A percentile compares a stretch with the other conserved stretches of the same genome.
Evolutionary conservation across 2,797 vertebrate genomes (phyloP).

Genomic region (Tadarida brasiliensis): DNA sequence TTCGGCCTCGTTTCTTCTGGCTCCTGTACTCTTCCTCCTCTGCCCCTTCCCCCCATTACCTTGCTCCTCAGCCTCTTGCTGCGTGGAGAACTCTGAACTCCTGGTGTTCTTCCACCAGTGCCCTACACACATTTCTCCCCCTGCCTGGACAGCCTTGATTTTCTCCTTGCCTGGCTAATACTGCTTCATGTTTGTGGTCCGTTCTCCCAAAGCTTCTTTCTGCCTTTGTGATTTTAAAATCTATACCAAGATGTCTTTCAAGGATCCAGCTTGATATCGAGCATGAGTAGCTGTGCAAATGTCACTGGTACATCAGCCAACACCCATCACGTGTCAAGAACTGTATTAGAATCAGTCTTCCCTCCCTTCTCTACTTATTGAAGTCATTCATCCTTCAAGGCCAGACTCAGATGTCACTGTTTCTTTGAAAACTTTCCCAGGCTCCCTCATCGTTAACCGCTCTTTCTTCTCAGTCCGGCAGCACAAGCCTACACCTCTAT

Average conservation of each 20-base stretch:
- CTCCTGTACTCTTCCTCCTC: too few species aligned
- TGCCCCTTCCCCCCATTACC: fast-evolving
- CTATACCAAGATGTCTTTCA: not conserved
- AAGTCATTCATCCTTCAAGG: not conserved
- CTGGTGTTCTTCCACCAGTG: not conserved
- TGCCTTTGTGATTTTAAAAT: conserved; percentile 19
- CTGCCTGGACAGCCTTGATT: not conserved
- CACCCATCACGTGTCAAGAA: not conserved
- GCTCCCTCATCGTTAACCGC: not conserved
- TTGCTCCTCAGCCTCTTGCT: not conserved
- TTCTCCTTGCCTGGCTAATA: not conserved
- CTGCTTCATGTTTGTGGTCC: not conserved
- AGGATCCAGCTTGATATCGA: not conserved
- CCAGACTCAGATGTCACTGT: not conserved
- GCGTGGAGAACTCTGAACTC: fast-evolving
- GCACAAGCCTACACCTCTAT: not conserved
- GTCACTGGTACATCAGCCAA: not conserved
- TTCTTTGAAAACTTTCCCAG: not conserved
- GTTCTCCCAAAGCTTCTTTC: not conserved
- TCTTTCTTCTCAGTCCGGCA: not conserved
- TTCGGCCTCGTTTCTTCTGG: not conserved
- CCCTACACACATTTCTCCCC: not conserved
- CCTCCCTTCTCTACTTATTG: not conserved
- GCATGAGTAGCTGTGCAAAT: not conserved
- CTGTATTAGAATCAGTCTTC: not conserved